Evolutionary conservation across 2,797 vertebrate genomes (phyloP).

Genomic region (Pristis pectinata): DNA sequence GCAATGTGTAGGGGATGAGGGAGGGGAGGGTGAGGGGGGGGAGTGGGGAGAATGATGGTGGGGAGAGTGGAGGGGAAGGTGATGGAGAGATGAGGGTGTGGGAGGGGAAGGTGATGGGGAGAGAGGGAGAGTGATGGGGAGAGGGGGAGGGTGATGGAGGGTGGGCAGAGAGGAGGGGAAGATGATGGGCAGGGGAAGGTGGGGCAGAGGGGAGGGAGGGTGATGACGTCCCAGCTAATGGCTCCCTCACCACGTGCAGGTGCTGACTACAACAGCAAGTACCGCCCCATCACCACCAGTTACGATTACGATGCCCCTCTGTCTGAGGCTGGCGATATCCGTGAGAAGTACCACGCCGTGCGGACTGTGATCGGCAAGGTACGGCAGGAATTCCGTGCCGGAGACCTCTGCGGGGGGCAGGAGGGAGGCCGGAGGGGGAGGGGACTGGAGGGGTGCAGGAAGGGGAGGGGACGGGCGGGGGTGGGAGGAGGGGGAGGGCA

Average conservation of each 20-base stretch:
- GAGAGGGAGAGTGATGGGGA: neutral
- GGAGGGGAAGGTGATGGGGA: neutral
- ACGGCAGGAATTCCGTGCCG: too few relatives aligned
- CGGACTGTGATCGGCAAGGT: slow-evolving; percentile 64
- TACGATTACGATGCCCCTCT: slow-evolving; percentile 93
- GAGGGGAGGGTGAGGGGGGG: neutral
- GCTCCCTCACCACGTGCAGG: slow-evolving; percentile 54
- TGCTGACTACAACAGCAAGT: slow-evolving; percentile 77
- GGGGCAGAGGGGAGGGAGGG: too few relatives aligned
- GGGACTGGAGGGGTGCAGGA: too few relatives aligned
- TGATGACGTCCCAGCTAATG: neutral
- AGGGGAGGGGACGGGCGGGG: too few relatives aligned
- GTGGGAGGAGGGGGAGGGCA: too few relatives aligned
- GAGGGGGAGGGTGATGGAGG: neutral
- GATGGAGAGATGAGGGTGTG: neutral
- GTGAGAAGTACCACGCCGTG: slow-evolving; percentile 80
- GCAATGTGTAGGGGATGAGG: too few relatives aligned
- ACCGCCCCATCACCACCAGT: slow-evolving; percentile 85
- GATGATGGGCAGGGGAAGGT: too few relatives aligned
- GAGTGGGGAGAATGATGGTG: neutral
- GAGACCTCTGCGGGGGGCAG: too few relatives aligned
- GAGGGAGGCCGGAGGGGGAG: too few relatives aligned
- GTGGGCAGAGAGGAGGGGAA: neutral
- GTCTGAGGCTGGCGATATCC: slow-evolving; percentile 88
- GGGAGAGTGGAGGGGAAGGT: too few relatives aligned